Percentiles rank a stretch among this genome's conserved stretches.
Evolutionary conservation across 2,888 invertebrate species (phyloP).

Genomic region (Protula sp.): DNA sequence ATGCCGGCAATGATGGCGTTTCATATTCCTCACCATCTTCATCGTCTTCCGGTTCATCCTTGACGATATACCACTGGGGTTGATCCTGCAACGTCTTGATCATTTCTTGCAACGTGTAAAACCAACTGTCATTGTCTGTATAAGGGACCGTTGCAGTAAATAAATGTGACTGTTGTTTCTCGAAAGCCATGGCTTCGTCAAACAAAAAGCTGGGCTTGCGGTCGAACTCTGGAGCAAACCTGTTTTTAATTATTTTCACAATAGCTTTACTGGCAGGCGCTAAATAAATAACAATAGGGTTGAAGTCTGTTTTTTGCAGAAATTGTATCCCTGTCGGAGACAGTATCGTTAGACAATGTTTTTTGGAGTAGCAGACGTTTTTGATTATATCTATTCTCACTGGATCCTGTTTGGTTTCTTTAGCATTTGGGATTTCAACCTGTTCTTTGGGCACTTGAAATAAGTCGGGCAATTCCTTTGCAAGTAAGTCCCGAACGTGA

Average conservation of each 20-base stretch:
- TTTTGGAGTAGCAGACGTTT: conserved; percentile 12
- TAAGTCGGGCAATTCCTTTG: conserved; percentile 16
- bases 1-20: not conserved
- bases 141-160: conserved; percentile 24
- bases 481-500: conserved; percentile 16
- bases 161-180: conserved; percentile 14
- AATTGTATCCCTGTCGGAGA: conserved; percentile 19
- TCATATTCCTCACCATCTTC: conserved; percentile 2
- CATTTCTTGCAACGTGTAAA: conserved; percentile 20
- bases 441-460: conserved; percentile 15
- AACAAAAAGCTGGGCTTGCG: conserved; percentile 16
- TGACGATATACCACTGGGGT: conserved; percentile 14
- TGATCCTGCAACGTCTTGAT: conserved; percentile 21
- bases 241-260: conserved; percentile 18
- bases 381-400: conserved; percentile 14
- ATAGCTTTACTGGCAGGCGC: conserved; percentile 20
- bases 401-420: not conserved
- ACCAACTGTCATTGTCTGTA: conserved; percentile 23
- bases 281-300: conserved; percentile 26
- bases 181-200: conserved; percentile 24
- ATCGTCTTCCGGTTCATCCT: conserved; percentile 1
- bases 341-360: conserved; percentile 23
- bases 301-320: conserved; percentile 18
- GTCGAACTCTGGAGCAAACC: conserved; percentile 22
- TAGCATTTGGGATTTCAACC: conserved; percentile 12